Conservation (phyloP, 1,140 invertebrate genomes). For the Triops longicaudatus region DNA sequence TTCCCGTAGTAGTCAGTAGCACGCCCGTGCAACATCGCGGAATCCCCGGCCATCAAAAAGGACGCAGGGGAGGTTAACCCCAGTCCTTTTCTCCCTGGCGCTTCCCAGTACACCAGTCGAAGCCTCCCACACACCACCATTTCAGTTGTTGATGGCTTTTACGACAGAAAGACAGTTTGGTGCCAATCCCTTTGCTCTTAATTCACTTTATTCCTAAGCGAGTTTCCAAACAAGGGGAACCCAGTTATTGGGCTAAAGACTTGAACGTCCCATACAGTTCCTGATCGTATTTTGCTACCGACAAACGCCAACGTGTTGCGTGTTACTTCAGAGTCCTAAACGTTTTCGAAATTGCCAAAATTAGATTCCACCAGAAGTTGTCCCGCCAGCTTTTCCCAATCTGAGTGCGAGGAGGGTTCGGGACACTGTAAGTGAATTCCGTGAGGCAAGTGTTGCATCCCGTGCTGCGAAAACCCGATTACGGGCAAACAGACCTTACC, state of each 20-base stretch:
- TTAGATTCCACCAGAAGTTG: background rate
- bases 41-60: background rate
- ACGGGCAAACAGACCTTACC: background rate
- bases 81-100: background rate
- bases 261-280: background rate
- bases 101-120: background rate
- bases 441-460: background rate
- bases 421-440: background rate
- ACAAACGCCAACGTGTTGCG: background rate
- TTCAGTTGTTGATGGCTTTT: constrained; percentile 12
- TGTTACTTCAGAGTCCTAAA: background rate
- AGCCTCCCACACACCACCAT: background rate
- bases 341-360: background rate
- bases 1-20: background rate
- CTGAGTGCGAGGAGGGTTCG: no score
- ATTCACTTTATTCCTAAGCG: background rate
- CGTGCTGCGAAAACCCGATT: background rate
- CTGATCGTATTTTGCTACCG: background rate
- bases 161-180: background rate
- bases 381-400: background rate
- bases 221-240: background rate
- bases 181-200: background rate
- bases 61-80: background rate
- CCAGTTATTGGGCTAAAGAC: background rate
- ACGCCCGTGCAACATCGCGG: background rate